phyloP scores from a whole-genome alignment of 1,140 invertebrate genomes.

The Bombus terrestris region DNA sequence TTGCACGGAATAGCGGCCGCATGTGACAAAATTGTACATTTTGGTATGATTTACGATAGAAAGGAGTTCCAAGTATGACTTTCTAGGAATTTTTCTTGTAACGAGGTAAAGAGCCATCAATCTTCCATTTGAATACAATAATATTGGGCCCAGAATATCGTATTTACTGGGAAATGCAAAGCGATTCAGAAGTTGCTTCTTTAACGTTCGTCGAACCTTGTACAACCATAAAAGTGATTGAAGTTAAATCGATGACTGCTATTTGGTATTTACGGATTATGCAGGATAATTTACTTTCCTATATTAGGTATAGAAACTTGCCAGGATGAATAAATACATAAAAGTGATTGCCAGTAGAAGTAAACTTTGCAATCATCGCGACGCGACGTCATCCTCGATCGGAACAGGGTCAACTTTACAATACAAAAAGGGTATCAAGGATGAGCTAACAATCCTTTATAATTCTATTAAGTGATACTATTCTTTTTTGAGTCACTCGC shows the following conservation, averaged over 20 bases:
- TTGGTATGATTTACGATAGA: slow-evolving; percentile 5
- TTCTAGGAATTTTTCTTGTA: background rate
- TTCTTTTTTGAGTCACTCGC: no score
- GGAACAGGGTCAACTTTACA: background rate
- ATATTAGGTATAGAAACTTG: background rate
- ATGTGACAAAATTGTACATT: background rate
- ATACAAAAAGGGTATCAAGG: background rate
- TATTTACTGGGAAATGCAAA: background rate
- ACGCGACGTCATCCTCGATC: background rate
- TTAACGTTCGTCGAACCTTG: background rate
- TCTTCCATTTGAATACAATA: background rate
- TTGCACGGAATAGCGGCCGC: background rate
- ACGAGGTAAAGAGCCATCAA: background rate
- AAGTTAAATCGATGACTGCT: background rate
- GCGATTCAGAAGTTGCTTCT: background rate
- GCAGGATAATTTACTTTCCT: background rate
- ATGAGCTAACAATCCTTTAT: background rate
- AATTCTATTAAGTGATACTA: no score
- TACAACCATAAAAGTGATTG: no score
- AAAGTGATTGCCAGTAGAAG: background rate
- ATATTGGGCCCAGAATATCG: background rate
- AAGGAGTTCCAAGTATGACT: background rate
- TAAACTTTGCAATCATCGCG: background rate
- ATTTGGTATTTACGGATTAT: background rate
- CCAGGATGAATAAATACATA: background rate